Evolutionary conservation across 2,797 vertebrate species (phyloP).

Genomic region (Xenops minutus): DNA sequence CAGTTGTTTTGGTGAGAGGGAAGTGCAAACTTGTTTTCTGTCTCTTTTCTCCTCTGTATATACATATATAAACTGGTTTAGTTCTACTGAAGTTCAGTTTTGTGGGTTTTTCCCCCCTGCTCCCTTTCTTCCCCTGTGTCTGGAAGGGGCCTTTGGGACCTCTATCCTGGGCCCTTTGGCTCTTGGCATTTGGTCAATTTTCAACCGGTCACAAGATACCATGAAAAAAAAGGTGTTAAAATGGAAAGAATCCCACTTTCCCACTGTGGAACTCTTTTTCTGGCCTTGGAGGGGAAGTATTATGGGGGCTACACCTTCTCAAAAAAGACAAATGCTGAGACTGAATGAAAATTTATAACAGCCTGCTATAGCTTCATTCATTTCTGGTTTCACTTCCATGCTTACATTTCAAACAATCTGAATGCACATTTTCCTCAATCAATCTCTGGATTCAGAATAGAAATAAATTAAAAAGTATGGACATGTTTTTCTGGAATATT

Average conservation of each 20-base stretch:
- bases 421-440: background rate
- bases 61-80: too few relatives aligned
- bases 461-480: background rate
- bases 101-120: too few relatives aligned
- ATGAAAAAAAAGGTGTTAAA: background rate
- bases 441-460: background rate
- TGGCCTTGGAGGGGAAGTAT: background rate
- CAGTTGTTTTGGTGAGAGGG: too few relatives aligned
- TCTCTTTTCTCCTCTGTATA: too few relatives aligned
- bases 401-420: background rate
- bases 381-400: background rate
- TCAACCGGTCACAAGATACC: too few relatives aligned
- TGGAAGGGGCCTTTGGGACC: too few relatives aligned
- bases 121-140: too few relatives aligned
- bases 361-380: background rate
- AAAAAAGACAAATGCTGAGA: background rate
- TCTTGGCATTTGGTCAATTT: too few relatives aligned
- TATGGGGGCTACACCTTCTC: background rate
- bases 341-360: background rate
- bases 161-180: too few relatives aligned
- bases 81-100: too few relatives aligned
- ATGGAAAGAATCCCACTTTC: background rate
- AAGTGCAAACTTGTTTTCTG: too few relatives aligned
- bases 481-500: background rate
- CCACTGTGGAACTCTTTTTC: background rate